Percentiles rank a stretch among this genome's conserved stretches.
Conservation (phyloP, 2,888 invertebrate genomes). For the Pachymerium ferrugineum region DNA sequence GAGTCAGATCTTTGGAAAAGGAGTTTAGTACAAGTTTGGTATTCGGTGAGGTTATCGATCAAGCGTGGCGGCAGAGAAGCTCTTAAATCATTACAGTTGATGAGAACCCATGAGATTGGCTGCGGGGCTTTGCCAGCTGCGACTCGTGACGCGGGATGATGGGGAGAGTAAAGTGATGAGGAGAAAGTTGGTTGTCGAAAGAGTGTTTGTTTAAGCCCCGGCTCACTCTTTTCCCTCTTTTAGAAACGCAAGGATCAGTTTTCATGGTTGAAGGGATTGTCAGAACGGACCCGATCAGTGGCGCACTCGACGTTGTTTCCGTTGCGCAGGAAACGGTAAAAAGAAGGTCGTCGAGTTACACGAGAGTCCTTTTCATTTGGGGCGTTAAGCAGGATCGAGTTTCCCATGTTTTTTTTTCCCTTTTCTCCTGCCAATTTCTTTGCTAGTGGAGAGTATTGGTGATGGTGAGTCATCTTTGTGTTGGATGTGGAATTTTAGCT, state of each 20-base stretch:
- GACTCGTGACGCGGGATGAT: constrained; percentile 8
- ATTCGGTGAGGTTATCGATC: not conserved
- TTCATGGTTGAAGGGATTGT: constrained; percentile 19
- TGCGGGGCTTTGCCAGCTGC: constrained; percentile 6
- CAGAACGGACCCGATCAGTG: constrained; percentile 15
- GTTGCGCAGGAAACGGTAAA: not conserved
- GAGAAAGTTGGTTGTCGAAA: not conserved
- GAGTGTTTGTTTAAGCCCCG: constrained; percentile 6
- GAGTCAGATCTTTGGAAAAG: not conserved
- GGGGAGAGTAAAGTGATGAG: not conserved
- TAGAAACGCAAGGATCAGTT: not conserved
- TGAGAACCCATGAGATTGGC: not conserved
- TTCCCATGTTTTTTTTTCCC: not conserved
- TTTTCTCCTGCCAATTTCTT: too few species aligned
- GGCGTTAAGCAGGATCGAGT: not conserved
- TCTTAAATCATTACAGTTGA: constrained; percentile 7
- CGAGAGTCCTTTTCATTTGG: not conserved
- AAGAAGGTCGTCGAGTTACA: constrained; percentile 21
- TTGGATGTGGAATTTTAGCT: too few species aligned
- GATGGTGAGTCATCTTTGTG: not conserved
- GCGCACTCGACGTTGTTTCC: not conserved
- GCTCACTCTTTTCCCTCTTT: not conserved
- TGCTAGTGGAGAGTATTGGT: not conserved
- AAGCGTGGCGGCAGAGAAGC: not conserved
- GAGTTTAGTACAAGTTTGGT: not conserved